Percentiles rank a stretch among this genome's conserved stretches.
Evolutionary conservation across 2,888 invertebrate genomes (phyloP).

Genomic region (Lymantria monacha): DNA sequence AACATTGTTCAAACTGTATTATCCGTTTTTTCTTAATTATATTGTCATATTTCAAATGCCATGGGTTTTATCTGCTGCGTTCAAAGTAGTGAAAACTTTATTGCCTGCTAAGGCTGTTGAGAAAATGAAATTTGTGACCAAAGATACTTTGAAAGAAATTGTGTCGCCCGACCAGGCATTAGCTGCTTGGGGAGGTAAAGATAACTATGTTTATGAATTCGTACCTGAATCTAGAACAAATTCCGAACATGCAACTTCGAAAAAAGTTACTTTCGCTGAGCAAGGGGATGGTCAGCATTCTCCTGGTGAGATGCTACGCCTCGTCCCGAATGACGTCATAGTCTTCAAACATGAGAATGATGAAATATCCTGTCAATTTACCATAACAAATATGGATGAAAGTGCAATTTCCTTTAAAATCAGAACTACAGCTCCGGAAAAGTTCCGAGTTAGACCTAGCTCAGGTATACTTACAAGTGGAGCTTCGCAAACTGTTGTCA

Average conservation of each 20-base stretch:
- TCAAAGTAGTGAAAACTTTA: conserved; percentile 93
- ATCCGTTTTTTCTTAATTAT: conserved; percentile 93
- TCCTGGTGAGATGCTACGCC: conserved; percentile 81
- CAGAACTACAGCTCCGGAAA: conserved; percentile 97
- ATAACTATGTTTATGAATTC: conserved; percentile 88
- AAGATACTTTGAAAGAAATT: conserved; percentile 87
- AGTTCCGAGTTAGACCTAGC: conserved; percentile 95
- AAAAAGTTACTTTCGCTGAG: conserved; percentile 72
- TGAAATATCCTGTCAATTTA: conserved; percentile 86
- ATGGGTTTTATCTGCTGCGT: conserved; percentile 95
- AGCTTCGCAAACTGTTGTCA: conserved; percentile 84
- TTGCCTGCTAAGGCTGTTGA: conserved; percentile 94
- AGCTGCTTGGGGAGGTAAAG: conserved; percentile 90
- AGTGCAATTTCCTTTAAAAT: conserved; percentile 85
- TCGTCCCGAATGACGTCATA: conserved; percentile 87
- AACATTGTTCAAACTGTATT: conserved; percentile 92
- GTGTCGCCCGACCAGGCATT: conserved; percentile 89
- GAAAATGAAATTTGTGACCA: conserved; percentile 92
- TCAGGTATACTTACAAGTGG: conserved; percentile 88
- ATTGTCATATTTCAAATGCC: conserved; percentile 97
- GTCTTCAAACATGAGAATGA: conserved; percentile 85
- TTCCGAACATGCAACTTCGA: conserved; percentile 61
- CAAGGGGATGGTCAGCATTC: conserved; percentile 64
- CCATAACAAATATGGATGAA: conserved; percentile 86
- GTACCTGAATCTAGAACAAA: conserved; percentile 80